A percentile compares a stretch with the other conserved stretches of the same genome.
Evolutionary conservation across 2,888 invertebrate genomes (phyloP).

Genomic region (Pharmacophagus antenor): DNA sequence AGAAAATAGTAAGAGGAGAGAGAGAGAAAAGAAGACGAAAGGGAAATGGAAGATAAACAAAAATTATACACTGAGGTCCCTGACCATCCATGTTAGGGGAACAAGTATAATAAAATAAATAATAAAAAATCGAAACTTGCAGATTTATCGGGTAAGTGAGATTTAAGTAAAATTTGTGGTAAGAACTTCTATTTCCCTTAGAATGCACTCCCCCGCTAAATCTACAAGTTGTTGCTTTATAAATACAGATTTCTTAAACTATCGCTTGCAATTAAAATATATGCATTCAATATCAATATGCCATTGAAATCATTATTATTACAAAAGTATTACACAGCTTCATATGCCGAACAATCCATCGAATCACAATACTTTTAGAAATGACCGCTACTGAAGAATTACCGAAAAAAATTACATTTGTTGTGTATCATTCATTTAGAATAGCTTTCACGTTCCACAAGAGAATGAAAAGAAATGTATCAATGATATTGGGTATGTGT

Average conservation of each 20-base stretch:
- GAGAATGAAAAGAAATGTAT: slow-evolving; percentile 45
- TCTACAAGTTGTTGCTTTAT: slow-evolving; percentile 41
- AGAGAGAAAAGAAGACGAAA: too few relatives aligned
- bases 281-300: slow-evolving; percentile 30
- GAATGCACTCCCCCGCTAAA: neutral
- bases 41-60: too few relatives aligned
- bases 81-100: too few relatives aligned
- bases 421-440: slow-evolving; percentile 26
- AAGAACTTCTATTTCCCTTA: neutral
- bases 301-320: slow-evolving; percentile 31
- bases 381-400: slow-evolving; percentile 33
- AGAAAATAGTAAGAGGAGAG: too few relatives aligned
- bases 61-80: too few relatives aligned
- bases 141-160: too few relatives aligned
- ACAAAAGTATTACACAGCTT: slow-evolving; percentile 24
- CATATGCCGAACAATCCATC: slow-evolving; percentile 61
- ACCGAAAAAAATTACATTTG: slow-evolving; percentile 21
- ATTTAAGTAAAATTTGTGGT: too few relatives aligned
- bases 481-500: slow-evolving; percentile 51
- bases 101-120: too few relatives aligned
- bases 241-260: slow-evolving; percentile 44
- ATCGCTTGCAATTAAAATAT: slow-evolving; percentile 46
- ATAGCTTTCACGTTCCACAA: slow-evolving; percentile 32
- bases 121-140: too few relatives aligned
- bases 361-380: slow-evolving; percentile 58